Evolutionary conservation across 53 echinoderm and acorn worm genomes (phyloP), one percentile per base, ranked within the genome.

Genomic region (Henricia sp.): DNA sequence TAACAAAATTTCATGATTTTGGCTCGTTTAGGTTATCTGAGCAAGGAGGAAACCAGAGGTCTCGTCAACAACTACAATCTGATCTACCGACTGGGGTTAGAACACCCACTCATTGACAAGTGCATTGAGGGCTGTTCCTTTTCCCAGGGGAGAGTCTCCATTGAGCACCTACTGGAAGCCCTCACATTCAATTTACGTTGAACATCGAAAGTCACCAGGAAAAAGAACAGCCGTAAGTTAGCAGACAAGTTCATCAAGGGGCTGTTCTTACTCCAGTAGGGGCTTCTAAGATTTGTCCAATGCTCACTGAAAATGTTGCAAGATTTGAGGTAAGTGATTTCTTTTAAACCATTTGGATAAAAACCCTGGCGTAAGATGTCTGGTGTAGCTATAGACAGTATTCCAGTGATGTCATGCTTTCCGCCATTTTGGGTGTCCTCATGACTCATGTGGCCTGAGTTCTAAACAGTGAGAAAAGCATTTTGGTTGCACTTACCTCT

Each of bases 31-130:
- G 99, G 99, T 20, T 97, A 90, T 50, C 87, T 97, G 59, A 83
- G 86, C 13, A 90, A 57, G 33, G 94, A 92, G 0, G 99, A 97
- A 50, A 97, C 92, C 71, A 55, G 83, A 24, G 77, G 99, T 9
- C 83, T 97, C 0, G 80, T 97, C 73, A 94, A 89, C 32, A 97
- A 97, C 68, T 97, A 97, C 85, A 97, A 97, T 50, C 90, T 97
- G 51, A 97, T 97, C 41, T 97, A 97, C 83, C 92, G 89, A 37
- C 91, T 97, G 37, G 90, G 88, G 6, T 64, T 94, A 6, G 52
- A 84, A 53, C 82, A 71, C 19, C 54, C 86, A 8, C 88, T 68
- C 52, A 91, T 97, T 16, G 88, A 92, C 29, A 88, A 82, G 33
- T 83, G 85, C 37, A 60, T 97, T 2, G 70, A 57, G 10, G 82